Conservation (phyloP, 1,140 invertebrate species). For the Pararge aegeria region DNA sequence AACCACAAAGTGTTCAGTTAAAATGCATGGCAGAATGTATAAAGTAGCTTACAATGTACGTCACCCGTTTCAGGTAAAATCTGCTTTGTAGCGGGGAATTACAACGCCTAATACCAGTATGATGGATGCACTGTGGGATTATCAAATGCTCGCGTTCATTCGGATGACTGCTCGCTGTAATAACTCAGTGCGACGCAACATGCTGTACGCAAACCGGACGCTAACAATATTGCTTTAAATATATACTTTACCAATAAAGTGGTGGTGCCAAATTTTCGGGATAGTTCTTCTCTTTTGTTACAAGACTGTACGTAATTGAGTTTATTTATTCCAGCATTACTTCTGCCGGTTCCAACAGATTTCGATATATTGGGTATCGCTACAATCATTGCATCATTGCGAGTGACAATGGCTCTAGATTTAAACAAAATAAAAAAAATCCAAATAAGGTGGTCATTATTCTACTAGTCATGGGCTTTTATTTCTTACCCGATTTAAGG, state of each 20-base stretch:
- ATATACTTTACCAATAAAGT: not conserved
- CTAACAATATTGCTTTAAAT: slow-evolving; percentile 31
- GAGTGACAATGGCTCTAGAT: no score
- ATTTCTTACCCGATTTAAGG: no score
- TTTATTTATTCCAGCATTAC: no score
- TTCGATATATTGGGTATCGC: no score
- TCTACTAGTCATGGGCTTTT: no score
- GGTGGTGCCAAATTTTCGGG: no score
- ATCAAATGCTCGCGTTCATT: slow-evolving; percentile 40
- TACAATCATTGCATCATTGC: no score
- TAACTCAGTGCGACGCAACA: slow-evolving; percentile 11
- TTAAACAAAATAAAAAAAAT: no score
- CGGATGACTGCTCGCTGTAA: slow-evolving; percentile 36
- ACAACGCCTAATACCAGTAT: slow-evolving; percentile 48
- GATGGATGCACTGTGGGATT: slow-evolving; percentile 61
- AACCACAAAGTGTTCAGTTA: not conserved
- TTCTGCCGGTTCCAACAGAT: no score
- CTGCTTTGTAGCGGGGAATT: slow-evolving; percentile 49
- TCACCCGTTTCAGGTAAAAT: slow-evolving; percentile 34
- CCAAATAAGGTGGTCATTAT: no score
- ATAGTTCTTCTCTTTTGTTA: no score
- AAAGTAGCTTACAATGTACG: not conserved
- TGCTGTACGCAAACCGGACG: slow-evolving; percentile 11
- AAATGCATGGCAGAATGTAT: not conserved
- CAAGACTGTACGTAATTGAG: no score